Conservation (phyloP, 1,140 invertebrate genomes). For the Scylla paramamosain region DNA sequence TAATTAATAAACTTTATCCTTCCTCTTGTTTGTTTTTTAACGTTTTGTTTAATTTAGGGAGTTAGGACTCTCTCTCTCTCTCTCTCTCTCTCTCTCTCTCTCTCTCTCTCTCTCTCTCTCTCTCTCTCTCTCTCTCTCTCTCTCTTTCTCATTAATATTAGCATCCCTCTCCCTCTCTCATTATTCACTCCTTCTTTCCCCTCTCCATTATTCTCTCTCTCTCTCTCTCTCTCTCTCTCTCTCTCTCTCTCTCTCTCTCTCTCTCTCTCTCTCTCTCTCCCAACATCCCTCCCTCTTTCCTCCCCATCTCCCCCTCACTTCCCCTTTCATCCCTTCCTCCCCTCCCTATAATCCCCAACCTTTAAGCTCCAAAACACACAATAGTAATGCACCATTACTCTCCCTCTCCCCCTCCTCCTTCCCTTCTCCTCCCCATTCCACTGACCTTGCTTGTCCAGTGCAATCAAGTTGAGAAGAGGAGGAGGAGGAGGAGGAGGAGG, state of each 20-base stretch:
- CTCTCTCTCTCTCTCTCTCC: background rate
- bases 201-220: background rate
- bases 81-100: conserved; percentile 29
- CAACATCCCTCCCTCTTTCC: background rate
- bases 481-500: conserved; percentile 16
- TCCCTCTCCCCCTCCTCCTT: background rate
- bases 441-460: background rate
- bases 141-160: background rate
- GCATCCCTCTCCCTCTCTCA: background rate
- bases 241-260: background rate
- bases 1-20: too few relatives aligned
- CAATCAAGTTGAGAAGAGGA: background rate
- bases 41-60: background rate
- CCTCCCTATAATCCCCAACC: too few relatives aligned
- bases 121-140: background rate
- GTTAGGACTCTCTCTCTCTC: background rate
- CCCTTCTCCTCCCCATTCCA: background rate
- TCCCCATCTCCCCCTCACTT: too few relatives aligned
- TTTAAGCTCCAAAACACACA: too few relatives aligned
- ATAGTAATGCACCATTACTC: background rate
- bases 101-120: conserved; percentile 29
- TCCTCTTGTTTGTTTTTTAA: too few relatives aligned
- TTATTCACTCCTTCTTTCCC: background rate
- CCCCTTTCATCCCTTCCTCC: too few relatives aligned
- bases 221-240: background rate